Evolutionary conservation across 2,888 invertebrate genomes (phyloP), one percentile per base, ranked within the genome.

Genomic region (Marasmarcha lunaedactyla): DNA sequence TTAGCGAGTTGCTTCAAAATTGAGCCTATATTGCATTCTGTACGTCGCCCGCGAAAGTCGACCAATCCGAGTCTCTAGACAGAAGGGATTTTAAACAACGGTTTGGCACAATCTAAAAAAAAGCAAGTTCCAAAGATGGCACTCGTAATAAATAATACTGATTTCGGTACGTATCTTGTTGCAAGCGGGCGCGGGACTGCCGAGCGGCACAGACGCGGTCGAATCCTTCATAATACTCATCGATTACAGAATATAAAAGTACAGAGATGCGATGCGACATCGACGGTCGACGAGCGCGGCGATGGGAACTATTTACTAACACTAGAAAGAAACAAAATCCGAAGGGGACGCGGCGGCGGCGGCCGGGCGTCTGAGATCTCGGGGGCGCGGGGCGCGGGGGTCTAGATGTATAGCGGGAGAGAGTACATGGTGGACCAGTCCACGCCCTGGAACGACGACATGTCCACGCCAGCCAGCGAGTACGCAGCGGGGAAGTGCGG

Each of bases 341-440:
- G 64, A 67, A 63, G 64, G 62, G n/a, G n/a, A n/a, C n/a, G n/a
- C n/a, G n/a, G n/a, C n/a, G n/a, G n/a, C n/a, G n/a, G n/a, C n/a
- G n/a, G n/a, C n/a, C n/a, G n/a, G n/a, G n/a, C n/a, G n/a, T n/a
- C n/a, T 81, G 79, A 81, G 79, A 81, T 81, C 79, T 69, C 68
- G 63, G 55, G 49, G 47, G 53, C 60, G 64, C 6, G 58, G 65
- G 63, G 57, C 52, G 57, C 54, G 57, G 55, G 39, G 42, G 50
- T 71, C 86, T 89, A 92, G 70, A 94, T 93, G 86, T 94, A 94
- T 94, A 94, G 94, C 70, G 94, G 94, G 84, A 94, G 92, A 62
- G 94, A 93, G 74, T 95, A 95, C 92, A 94, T 92, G 58, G 92
- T 90, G 59, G 90, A 89, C 94, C 94, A 94, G 78, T 94, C 94